Evolutionary conservation across 2,797 vertebrate genomes (phyloP).

Genomic region (Sebastes nivosus): DNA sequence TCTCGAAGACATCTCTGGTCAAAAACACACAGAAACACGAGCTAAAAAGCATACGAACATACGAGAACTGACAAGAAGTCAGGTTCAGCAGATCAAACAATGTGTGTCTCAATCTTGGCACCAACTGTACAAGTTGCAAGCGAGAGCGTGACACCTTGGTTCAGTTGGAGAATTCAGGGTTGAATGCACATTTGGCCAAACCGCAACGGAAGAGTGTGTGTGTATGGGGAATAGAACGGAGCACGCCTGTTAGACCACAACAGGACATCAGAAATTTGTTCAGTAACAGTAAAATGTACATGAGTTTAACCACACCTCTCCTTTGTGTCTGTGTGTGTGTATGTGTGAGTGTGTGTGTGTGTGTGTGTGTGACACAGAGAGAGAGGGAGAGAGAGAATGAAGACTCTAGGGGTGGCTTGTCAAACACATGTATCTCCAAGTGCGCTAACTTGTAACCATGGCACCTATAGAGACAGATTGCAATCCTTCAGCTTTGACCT

Average conservation of each 20-base stretch:
- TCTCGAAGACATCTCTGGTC: constrained; percentile 13
- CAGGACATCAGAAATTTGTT: constrained; percentile 82
- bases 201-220: constrained; percentile 79
- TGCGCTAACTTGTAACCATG: constrained; percentile 32
- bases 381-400: constrained; percentile 28
- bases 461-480: constrained; percentile 19
- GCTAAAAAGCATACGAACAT: neutral
- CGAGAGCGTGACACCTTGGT: constrained; percentile 58
- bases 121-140: constrained; percentile 51
- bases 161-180: constrained; percentile 77
- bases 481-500: constrained; percentile 42
- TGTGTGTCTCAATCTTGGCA: constrained; percentile 27
- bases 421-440: constrained; percentile 39
- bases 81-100: constrained; percentile 15
- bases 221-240: constrained; percentile 73
- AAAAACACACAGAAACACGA: neutral
- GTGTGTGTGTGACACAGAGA: neutral
- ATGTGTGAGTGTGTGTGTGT: constrained; percentile 5
- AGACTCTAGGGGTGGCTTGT: constrained; percentile 22
- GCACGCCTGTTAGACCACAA: constrained; percentile 81
- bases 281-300: constrained; percentile 77
- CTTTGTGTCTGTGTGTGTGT: constrained; percentile 46
- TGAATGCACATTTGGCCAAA: constrained; percentile 76
- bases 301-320: constrained; percentile 78
- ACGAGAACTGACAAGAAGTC: constrained; percentile 24